Conservation (phyloP, 2,797 vertebrate genomes). For the Poliocrania exsul region DNA sequence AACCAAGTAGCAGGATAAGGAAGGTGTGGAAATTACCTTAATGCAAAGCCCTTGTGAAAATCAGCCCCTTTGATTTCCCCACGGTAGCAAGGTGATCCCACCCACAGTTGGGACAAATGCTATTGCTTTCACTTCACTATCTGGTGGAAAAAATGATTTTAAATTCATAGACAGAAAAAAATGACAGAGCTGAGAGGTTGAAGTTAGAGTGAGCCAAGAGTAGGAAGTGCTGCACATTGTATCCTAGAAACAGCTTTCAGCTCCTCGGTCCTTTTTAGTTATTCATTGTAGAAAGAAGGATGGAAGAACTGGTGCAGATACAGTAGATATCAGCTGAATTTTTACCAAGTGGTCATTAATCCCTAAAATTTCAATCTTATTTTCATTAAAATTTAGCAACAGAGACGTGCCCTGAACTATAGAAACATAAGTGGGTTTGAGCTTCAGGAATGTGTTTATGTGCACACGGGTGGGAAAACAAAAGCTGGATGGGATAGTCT, state of each 20-base stretch:
- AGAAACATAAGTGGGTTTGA: not conserved
- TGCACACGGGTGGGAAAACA: not conserved
- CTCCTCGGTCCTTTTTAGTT: not conserved
- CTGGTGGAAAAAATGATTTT: conserved; percentile 35
- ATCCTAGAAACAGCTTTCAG: conserved; percentile 68
- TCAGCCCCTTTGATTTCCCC: not conserved
- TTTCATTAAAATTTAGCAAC: conserved; percentile 27
- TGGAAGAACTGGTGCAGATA: conserved; percentile 27
- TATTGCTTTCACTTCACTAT: not conserved
- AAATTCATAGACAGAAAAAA: conserved; percentile 48
- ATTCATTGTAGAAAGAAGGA: conserved; percentile 24
- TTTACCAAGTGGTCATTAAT: not conserved
- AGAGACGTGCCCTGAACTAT: not conserved
- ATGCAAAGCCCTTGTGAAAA: not conserved
- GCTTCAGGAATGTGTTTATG: not conserved
- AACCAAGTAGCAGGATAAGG: not conserved
- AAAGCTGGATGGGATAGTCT: not conserved
- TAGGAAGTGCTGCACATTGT: conserved; percentile 53
- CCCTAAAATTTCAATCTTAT: not conserved
- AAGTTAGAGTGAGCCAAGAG: conserved; percentile 56
- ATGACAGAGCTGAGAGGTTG: conserved; percentile 51
- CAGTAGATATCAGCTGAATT: conserved; percentile 22
- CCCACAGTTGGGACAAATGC: not conserved
- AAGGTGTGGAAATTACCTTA: not conserved
- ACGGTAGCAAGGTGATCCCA: not conserved